Evolutionary conservation across 1,140 invertebrate species (phyloP).

Genomic region (Argopecten irradians): DNA sequence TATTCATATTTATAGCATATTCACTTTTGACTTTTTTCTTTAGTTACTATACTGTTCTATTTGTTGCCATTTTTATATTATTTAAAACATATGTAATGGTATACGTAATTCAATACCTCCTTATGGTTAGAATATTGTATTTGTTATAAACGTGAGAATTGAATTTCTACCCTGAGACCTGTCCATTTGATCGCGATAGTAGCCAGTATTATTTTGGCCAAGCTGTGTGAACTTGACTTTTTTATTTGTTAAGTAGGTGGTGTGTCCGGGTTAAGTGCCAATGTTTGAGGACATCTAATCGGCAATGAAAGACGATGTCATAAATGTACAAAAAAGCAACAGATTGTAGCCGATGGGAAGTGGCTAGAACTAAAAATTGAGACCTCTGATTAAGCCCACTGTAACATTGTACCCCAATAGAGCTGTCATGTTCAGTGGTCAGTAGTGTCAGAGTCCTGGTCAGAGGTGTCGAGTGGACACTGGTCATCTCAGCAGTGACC

Average conservation of each 20-base stretch:
- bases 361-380: background rate
- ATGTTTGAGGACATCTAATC: background rate
- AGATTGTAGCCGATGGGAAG: background rate
- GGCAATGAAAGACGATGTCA: slow-evolving; percentile 5
- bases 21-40: too few relatives aligned
- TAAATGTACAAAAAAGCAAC: background rate
- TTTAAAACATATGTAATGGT: background rate
- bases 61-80: too few relatives aligned
- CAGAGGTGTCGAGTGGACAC: slow-evolving; percentile 19
- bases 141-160: background rate
- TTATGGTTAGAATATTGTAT: background rate
- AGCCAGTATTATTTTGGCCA: background rate
- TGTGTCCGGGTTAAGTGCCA: background rate
- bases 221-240: background rate
- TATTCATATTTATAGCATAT: too few relatives aligned
- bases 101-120: background rate
- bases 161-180: background rate
- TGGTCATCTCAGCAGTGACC: background rate
- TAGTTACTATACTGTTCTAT: too few relatives aligned
- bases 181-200: background rate
- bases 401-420: background rate
- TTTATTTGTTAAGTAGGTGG: background rate
- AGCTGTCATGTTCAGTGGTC: background rate
- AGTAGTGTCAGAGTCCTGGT: background rate
- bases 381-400: background rate